These are phyloP conservation scores for Bubo bubo DNA, from an alignment of 2,113 vertebrate genomes.

Conservation along the genomic window DNA sequence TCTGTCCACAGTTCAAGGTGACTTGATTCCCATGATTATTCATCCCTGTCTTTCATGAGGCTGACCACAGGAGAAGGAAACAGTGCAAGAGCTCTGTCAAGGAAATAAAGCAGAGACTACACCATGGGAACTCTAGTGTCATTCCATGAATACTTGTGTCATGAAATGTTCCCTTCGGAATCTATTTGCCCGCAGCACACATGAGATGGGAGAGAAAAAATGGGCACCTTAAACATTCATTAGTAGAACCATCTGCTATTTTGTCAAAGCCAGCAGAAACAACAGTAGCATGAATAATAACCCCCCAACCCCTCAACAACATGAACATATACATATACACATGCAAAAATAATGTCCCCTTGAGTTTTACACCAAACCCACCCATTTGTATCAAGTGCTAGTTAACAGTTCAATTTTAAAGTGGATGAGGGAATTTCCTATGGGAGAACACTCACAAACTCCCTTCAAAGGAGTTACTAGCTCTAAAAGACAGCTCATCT, in stretches of 20 bases:
- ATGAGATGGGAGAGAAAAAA: not conserved
- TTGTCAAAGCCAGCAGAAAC: not conserved
- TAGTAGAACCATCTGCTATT: not conserved
- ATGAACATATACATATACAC: not conserved
- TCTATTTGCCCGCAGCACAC: not conserved
- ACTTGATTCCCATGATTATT: not conserved
- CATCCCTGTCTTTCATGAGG: not conserved
- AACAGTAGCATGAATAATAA: not conserved
- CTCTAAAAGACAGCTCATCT: not conserved
- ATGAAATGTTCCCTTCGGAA: not conserved
- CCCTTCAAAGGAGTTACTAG: not conserved
- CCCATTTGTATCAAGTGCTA: not conserved
- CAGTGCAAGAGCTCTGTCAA: not conserved
- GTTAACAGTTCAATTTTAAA: not conserved
- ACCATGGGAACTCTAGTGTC: not conserved
- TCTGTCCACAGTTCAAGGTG: not conserved
- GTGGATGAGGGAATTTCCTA: not conserved
- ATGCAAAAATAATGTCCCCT: not conserved
- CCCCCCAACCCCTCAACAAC: not conserved
- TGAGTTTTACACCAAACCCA: not conserved
- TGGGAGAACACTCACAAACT: not conserved
- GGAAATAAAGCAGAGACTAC: not conserved
- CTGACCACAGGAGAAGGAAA: not conserved
- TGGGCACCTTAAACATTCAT: slow-evolving; percentile 1
- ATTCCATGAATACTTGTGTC: not conserved